Evolutionary conservation across 2,888 invertebrate genomes (phyloP).

Genomic region (Mycogona germanica): DNA sequence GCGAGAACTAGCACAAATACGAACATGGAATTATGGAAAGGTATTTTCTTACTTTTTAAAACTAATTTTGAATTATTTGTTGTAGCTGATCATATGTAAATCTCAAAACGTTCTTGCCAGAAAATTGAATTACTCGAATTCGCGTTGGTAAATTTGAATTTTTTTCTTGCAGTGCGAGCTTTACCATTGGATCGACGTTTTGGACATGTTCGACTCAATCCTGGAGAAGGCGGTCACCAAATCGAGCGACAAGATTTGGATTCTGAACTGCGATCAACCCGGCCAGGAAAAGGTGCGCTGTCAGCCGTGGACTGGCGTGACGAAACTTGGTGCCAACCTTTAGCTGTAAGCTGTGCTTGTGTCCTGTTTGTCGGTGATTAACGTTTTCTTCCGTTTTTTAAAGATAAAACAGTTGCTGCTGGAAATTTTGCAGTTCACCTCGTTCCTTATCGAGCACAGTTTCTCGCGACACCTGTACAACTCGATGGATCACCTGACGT

Average conservation of each 20-base stretch:
- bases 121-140: neutral
- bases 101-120: neutral
- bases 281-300: slow-evolving; percentile 44
- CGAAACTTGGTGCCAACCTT: neutral
- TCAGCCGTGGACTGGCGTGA: neutral
- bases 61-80: slow-evolving; percentile 9
- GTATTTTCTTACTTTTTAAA: slow-evolving; percentile 26
- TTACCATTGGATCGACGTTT: slow-evolving; percentile 71
- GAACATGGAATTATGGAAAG: slow-evolving; percentile 73
- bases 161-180: slow-evolving; percentile 49
- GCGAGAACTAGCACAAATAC: slow-evolving; percentile 54
- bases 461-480: slow-evolving; percentile 76
- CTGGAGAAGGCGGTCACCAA: slow-evolving; percentile 57
- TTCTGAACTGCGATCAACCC: slow-evolving; percentile 56
- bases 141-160: slow-evolving; percentile 7
- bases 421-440: slow-evolving; percentile 66
- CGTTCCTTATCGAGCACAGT: slow-evolving; percentile 71
- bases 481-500: slow-evolving; percentile 71
- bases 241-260: slow-evolving; percentile 50
- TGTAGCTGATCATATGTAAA: neutral
- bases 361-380: neutral
- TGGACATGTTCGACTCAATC: slow-evolving; percentile 61
- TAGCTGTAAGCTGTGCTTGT: neutral
- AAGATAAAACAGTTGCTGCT: slow-evolving; percentile 58
- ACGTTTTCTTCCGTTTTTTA: slow-evolving; percentile 17